Conservation (phyloP, 2,113 vertebrate species). For the Chamaetylas fuelleborni region DNA sequence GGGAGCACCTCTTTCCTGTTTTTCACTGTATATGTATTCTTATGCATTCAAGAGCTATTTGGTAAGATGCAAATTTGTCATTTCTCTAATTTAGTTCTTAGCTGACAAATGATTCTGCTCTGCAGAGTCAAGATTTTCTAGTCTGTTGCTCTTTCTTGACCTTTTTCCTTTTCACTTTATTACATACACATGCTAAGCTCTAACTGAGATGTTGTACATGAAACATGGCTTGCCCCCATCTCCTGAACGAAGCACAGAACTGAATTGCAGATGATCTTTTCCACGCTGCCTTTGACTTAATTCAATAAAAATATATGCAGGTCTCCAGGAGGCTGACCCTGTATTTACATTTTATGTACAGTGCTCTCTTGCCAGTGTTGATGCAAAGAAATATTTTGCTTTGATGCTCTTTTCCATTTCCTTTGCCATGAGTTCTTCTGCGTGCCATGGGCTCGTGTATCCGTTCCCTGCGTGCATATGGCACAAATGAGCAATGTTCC, state of each 20-base stretch:
- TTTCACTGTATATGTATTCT: not conserved
- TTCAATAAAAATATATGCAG: not conserved
- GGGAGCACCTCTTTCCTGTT: not conserved
- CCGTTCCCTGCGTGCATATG: not conserved
- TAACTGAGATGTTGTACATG: not conserved
- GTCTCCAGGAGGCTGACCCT: not conserved
- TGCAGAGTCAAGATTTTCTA: not conserved
- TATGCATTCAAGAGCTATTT: not conserved
- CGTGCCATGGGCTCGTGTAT: not conserved
- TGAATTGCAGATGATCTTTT: not conserved
- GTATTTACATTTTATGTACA: not conserved
- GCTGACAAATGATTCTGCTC: not conserved
- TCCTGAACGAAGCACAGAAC: not conserved
- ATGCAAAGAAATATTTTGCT: not conserved
- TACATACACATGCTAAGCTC: not conserved
- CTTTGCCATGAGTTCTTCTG: not conserved
- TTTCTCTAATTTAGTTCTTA: not conserved
- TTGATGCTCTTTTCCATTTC: not conserved
- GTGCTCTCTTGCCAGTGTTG: not conserved
- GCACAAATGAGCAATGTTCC: not conserved
- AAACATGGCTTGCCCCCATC: not conserved
- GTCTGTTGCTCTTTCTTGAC: not conserved
- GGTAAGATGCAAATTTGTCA: not conserved
- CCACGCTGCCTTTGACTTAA: not conserved
- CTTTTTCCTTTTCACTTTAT: not conserved